phyloP scores from a whole-genome alignment of 2,797 vertebrate genomes.

The Petrocephalus schoutedeni region DNA sequence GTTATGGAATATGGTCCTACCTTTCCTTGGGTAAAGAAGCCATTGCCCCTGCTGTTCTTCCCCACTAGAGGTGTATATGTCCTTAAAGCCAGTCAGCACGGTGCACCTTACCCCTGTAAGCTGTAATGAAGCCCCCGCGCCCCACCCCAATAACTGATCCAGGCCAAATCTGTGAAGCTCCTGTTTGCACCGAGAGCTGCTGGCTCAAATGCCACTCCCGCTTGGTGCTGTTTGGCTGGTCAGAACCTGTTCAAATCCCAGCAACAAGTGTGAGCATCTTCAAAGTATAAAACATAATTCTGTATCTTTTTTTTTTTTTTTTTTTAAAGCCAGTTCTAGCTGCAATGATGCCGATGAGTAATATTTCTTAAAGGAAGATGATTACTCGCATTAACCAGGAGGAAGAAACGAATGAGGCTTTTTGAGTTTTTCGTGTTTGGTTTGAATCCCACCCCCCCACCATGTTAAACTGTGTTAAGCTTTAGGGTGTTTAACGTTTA shows the following conservation, averaged over 20 bases:
- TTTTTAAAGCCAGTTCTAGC: background rate
- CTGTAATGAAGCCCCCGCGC: background rate
- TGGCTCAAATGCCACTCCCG: too few relatives aligned
- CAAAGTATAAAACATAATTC: background rate
- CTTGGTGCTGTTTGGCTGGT: background rate
- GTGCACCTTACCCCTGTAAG: too few relatives aligned
- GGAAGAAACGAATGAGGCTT: background rate
- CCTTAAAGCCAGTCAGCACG: too few relatives aligned
- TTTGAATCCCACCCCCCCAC: background rate
- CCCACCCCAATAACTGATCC: background rate
- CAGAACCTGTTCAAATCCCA: background rate
- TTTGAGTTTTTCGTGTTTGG: background rate
- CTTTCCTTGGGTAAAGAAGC: background rate
- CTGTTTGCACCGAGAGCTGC: background rate
- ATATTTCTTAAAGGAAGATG: background rate
- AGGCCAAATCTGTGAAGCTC: background rate
- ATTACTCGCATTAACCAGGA: background rate
- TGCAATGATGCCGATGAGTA: background rate
- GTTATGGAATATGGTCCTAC: too few relatives aligned
- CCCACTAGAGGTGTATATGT: too few relatives aligned
- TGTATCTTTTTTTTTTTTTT: background rate
- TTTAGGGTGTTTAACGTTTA: background rate
- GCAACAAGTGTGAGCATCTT: background rate
- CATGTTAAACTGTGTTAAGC: background rate
- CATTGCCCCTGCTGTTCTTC: background rate